Base-by-base conservation (phyloP, 2,113 vertebrate species). In the Gallinago undulata region DNA sequence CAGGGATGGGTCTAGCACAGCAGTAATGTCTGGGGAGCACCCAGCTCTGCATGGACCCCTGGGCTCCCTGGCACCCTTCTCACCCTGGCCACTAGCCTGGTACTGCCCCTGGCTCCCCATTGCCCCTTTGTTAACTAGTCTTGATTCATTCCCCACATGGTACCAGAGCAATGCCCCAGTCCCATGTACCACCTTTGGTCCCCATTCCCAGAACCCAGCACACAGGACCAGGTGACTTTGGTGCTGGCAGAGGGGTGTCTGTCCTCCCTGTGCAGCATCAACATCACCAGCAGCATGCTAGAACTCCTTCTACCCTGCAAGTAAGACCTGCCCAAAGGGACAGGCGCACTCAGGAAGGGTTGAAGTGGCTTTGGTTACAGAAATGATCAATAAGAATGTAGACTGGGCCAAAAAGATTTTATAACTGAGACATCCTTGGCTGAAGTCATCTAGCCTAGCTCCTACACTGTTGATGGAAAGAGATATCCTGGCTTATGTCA, bases 191-290 rank as follows among this genome's bases (percentile, higher is more conserved):
- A 35, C 8, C 4, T 48, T 57, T 3, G 0, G 25, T 57, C 14
- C 8, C 3, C 5, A 3, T 69, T 68, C 27, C 13, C n/a, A 84
- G 41, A 10, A 43, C 9, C 7, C 15, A 45, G 53, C n/a, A 24
- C 37, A 63, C 23, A 63, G 55, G 12, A 90, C 4, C 19, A 77
- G n/a, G 7, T 22, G 53, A 33, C 19, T 55, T 69, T 16, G 0
- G 13, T 19, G 9, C 21, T 33, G 39, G 22, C 16, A 17, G 21
- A 41, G 4, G 1, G 5, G 1, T 39, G 21, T 78, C 24, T 76
- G 7, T 81, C 2, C 18, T 30, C 9, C 0, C 13, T 50, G 4
- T 59, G 56, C 22, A 73, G 12, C 27, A 39, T 0, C 19, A 70
- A 13, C 19, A 89, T 21, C 5, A 41, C 9, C 47, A 75, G 37